These are phyloP conservation scores for Pitangus sulphuratus DNA, from an alignment of 2,797 vertebrate genomes.

Conservation along the genomic window DNA sequence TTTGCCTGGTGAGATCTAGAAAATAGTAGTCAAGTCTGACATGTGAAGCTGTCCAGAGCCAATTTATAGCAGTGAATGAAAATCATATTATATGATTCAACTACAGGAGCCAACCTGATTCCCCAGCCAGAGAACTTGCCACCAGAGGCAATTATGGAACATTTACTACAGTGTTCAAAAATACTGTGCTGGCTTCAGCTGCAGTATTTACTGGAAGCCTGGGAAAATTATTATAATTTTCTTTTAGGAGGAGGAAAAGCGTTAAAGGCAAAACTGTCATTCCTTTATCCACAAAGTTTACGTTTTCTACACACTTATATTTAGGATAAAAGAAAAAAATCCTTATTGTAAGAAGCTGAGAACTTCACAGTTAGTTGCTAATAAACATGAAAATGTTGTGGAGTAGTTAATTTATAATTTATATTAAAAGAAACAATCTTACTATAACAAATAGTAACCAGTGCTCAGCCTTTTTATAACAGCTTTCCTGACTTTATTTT, in stretches of 20 bases:
- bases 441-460: neutral
- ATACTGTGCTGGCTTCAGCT: conserved; percentile 22
- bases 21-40: neutral
- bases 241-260: neutral
- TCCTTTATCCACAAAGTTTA: neutral
- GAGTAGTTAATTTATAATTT: neutral
- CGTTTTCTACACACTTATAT: neutral
- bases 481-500: neutral
- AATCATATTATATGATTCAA: conserved; percentile 19
- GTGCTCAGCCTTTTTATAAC: neutral
- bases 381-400: neutral
- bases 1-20: neutral
- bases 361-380: neutral
- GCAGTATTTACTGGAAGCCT: conserved; percentile 40
- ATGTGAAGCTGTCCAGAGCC: conserved; percentile 40
- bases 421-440: neutral
- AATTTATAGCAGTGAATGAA: conserved; percentile 19
- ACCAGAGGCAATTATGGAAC: conserved; percentile 44
- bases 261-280: neutral
- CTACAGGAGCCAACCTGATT: conserved; percentile 18
- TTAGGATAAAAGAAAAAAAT: neutral
- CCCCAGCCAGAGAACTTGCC: conserved; percentile 39
- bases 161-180: conserved; percentile 35
- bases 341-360: neutral
- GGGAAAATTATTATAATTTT: neutral